phyloP scores from a whole-genome alignment of 2,888 invertebrate genomes.

The Hanleya hanleyi region DNA sequence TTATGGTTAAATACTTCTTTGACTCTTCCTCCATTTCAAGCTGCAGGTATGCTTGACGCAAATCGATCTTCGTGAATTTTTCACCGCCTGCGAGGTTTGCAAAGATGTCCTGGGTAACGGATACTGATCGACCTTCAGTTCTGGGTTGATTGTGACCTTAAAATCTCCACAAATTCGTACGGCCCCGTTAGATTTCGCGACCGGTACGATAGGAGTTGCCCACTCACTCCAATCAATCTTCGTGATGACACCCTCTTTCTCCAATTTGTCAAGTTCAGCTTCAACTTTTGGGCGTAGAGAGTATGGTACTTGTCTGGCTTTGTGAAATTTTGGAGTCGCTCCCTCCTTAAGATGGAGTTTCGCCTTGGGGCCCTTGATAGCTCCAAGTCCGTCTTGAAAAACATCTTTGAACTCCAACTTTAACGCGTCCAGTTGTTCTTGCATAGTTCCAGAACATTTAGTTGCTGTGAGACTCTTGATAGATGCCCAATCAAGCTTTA shows the following conservation, averaged over 20 bases:
- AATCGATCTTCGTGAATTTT: no score
- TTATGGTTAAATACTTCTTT: conserved; percentile 26
- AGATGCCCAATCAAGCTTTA: conserved; percentile 16
- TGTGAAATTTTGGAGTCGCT: not conserved
- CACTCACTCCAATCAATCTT: conserved; percentile 39
- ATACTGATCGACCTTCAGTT: conserved; percentile 22
- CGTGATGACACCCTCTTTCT: conserved; percentile 23
- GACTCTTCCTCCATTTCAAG: conserved; percentile 30
- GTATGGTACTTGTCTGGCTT: not conserved
- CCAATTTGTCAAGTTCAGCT: conserved; percentile 17
- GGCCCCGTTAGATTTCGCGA: conserved; percentile 40
- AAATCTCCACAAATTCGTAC: conserved; percentile 36
- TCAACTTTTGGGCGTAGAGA: conserved; percentile 31
- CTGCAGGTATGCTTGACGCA: conserved; percentile 39
- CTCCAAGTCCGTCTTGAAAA: not conserved
- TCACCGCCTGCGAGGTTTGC: no score
- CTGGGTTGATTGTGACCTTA: conserved; percentile 29
- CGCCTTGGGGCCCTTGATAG: not conserved
- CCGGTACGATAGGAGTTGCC: conserved; percentile 52
- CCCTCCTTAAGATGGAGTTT: not conserved
- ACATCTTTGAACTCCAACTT: not conserved
- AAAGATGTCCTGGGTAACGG: no score
- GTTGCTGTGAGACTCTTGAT: conserved; percentile 12
- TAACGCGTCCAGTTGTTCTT: no score
- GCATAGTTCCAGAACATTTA: no score